Base-by-base conservation (phyloP, 2,888 invertebrate genomes). In the Psylliodes chrysocephalus region DNA sequence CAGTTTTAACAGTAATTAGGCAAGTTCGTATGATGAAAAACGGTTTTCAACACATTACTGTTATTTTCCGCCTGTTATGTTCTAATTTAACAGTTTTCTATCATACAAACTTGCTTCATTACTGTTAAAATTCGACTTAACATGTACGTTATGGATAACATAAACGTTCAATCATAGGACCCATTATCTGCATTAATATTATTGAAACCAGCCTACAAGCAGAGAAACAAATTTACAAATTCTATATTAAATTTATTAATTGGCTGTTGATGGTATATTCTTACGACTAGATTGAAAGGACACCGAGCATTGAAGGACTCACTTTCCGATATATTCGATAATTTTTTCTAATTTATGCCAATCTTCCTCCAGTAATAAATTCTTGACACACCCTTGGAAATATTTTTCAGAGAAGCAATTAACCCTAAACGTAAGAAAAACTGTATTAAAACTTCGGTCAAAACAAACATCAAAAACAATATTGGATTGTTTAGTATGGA, bases 331-430 rank as follows among this genome's bases (percentile, higher is more conserved):
- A 85, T 88, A 90, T 84, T 91, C 90, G 84, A 90, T 89, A 91
- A 91, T 90, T 84, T 90, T 89, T 83, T 87, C 87, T 85, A 90
- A 88, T 84, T 89, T 88, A 82, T 90, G 89, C 85, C 88, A 88
- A 84, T 92, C 91, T 83, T 91, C 91, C 81, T 86, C 86, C 83
- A 91, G 87, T 84, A 90, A 87, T 84, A 92, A 87, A 82, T 90
- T 89, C 85, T 91, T 89, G 85, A 91, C 86, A 85, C 92, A 92
- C 85, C 91, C 91, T 85, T 88, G 88, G 86, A 92, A 92, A 86
- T 89, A 91, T 85, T 88, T 86, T 83, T 89, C 89, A 81, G 89
- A 88, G 85, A 92, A 92, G 86, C 92, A 92, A 84, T 90, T 86
- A 81, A 88, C 87, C 87, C 92, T 92, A 87, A 40, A 86, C 84